Conservation (phyloP, 2,797 vertebrate species). For the Bothrops alternatus region DNA sequence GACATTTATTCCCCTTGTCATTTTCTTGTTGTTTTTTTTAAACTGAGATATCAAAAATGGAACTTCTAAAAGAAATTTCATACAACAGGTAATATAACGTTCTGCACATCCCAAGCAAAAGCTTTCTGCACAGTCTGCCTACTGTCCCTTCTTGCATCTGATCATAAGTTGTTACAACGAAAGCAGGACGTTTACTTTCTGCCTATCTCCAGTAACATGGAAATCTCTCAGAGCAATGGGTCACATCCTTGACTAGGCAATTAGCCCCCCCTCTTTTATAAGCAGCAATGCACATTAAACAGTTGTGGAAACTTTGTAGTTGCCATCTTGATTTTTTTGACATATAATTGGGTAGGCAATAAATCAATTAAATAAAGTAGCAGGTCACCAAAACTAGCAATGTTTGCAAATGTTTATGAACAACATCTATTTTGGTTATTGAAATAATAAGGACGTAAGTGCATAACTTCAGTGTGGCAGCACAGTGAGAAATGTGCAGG, state of each 20-base stretch:
- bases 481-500: neutral
- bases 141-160: neutral
- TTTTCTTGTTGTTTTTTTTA: neutral
- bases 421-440: neutral
- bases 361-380: neutral
- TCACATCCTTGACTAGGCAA: neutral
- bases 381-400: neutral
- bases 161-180: neutral
- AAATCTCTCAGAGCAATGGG: neutral
- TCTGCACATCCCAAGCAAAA: neutral
- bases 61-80: neutral
- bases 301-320: neutral
- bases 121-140: neutral
- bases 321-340: neutral
- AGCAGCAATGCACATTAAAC: neutral
- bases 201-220: neutral
- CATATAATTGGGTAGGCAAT: neutral
- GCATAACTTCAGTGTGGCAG: neutral
- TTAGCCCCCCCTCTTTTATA: neutral
- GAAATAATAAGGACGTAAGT: neutral
- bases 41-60: neutral
- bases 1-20: neutral
- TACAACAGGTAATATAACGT: neutral
- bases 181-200: neutral
- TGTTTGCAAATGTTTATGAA: neutral